Base-by-base conservation (phyloP, 2,888 invertebrate species). In the Caenorhabditis imperialis region DNA sequence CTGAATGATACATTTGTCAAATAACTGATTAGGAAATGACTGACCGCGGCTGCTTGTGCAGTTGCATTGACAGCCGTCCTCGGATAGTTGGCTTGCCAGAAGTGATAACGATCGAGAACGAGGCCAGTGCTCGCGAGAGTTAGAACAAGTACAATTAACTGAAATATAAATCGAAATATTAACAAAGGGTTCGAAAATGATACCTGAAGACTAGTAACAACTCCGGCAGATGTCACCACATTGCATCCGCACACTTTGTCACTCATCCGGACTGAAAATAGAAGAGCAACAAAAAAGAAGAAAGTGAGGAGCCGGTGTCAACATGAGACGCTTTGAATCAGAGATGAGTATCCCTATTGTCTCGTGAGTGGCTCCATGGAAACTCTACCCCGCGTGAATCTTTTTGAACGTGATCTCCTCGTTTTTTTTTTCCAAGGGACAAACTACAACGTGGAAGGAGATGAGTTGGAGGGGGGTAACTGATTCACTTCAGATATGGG, bases 231-330 rank as follows among this genome's bases (percentile, higher is more conserved):
- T 10, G 83, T 83, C 12, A 83, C 75, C 16, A 81, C 83, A 75
- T 83, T 81, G 53, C 82, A 83, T 22, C 83, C 82, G 45, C 83
- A 83, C 25, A 83, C 67, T 67, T 78, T 76, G 51, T 83, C 83
- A n/a, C 79, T 69, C 60, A 76, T 81, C 50, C 53, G 47, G 22
- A n/a, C 16, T 35, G 20, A 51, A 51, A 38, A 25, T 16, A 44
- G 33, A 37, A 27, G 20, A 53, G 5, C 30, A 54, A 60, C 45
- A 47, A 54, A 33, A 57, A 44, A 35, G 53, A 62, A 57, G 65
- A 27, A 61, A 20, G 33, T 7, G 35, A 35, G 25, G 47, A 51
- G 38, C 25, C 23, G 38, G 60, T 51, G 33, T 58, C 53, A 16
- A 6, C 18, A 18, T n/a, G 40, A 58, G 42, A 22, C 51, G 22